These are phyloP conservation scores for Quadroppia sp. DNA, from an alignment of 2,888 invertebrate species.

Conservation along the genomic window DNA sequence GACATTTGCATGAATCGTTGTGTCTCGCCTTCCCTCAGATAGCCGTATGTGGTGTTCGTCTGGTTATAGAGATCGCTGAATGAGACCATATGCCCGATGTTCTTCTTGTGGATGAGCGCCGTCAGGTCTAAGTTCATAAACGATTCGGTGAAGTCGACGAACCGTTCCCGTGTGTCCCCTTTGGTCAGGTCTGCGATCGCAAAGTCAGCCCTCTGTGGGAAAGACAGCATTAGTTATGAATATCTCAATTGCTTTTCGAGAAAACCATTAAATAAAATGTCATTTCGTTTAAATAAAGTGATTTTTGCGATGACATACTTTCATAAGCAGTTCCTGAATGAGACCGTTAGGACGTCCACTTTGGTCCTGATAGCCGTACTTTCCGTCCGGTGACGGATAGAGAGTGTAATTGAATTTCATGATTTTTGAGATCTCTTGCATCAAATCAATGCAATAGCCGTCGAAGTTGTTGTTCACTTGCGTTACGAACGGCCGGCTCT, in stretches of 20 bases:
- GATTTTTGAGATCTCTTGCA: conserved; percentile 71
- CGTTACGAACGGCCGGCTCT: conserved; percentile 39
- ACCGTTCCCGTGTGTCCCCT: conserved; percentile 87
- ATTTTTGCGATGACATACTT: conserved; percentile 68
- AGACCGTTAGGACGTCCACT: conserved; percentile 75
- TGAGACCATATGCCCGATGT: conserved; percentile 15
- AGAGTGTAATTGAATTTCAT: conserved; percentile 47
- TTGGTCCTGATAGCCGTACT: conserved; percentile 70
- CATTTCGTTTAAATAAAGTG: too few relatives aligned
- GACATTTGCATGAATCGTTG: conserved; percentile 23
- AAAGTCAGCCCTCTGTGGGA: conserved; percentile 76
- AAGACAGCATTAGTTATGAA: neutral
- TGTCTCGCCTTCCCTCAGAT: conserved; percentile 9
- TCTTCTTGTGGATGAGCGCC: conserved; percentile 55
- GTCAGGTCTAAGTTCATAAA: conserved; percentile 84
- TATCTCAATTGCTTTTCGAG: neutral
- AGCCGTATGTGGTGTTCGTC: neutral
- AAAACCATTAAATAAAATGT: neutral
- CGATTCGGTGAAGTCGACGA: conserved; percentile 92
- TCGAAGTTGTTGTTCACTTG: conserved; percentile 71
- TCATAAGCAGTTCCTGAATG: conserved; percentile 76
- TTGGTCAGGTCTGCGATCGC: conserved; percentile 96
- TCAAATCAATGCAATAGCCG: conserved; percentile 88
- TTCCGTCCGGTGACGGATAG: conserved; percentile 71
- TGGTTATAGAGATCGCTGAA: conserved; percentile 29